phyloP scores from a whole-genome alignment of 2,797 vertebrate species.

The Oceanodroma leucorhoa region DNA sequence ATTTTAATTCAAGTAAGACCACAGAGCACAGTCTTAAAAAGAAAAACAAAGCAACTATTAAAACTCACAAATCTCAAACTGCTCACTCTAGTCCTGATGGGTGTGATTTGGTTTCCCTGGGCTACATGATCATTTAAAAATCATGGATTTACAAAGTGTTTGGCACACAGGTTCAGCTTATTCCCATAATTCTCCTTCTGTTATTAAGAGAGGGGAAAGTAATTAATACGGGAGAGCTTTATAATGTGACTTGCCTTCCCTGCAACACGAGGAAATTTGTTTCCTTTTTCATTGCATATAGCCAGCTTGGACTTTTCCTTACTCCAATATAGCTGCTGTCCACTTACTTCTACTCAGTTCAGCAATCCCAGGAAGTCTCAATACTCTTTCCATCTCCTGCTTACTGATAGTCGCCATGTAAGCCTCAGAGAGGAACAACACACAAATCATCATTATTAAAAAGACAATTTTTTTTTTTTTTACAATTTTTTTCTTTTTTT shows the following conservation, averaged over 20 bases:
- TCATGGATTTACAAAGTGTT: not conserved
- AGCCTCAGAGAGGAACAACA: not conserved
- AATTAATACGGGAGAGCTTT: not conserved
- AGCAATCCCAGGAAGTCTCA: not conserved
- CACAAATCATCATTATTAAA: not conserved
- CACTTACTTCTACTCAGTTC: not conserved
- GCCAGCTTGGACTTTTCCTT: not conserved
- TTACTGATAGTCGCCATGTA: not conserved
- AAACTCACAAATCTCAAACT: conserved; percentile 18
- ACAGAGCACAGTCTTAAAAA: conserved; percentile 30
- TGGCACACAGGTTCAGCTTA: conserved; percentile 31
- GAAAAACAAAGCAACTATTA: not conserved
- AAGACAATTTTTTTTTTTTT: not conserved
- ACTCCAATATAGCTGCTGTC: not conserved
- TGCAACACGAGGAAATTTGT: not conserved
- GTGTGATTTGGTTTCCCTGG: conserved; percentile 35
- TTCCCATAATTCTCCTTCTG: not conserved
- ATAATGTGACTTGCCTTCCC: not conserved
- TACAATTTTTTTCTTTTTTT: not conserved
- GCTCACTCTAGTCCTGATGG: not conserved
- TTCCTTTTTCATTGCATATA: not conserved
- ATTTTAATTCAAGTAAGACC: conserved; percentile 31
- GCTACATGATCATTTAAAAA: conserved; percentile 2
- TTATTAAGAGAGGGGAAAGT: not conserved
- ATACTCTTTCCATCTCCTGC: conserved; percentile 13